Base-by-base conservation (phyloP, 2,888 invertebrate species). In the Sinohyriopsis cumingii region DNA sequence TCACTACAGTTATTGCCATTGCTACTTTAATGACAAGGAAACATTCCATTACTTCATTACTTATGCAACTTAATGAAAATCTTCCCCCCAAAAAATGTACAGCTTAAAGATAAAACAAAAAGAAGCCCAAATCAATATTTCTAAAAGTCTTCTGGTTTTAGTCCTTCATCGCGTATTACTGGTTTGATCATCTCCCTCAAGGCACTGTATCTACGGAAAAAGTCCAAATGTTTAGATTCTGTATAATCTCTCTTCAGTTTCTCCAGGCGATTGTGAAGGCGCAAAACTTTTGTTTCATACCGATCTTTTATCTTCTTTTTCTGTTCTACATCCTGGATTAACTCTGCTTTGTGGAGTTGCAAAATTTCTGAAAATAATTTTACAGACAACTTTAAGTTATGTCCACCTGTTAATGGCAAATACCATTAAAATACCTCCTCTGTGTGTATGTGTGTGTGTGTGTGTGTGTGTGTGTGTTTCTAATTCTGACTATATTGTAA, bases 181-280 rank as follows among this genome's bases (percentile, higher is more conserved):
- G 75, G 77, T 62, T 97, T 97, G 88, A 98, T 97, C 96, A 98
- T 97, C 90, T 96, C 96, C 91, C 98, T 98, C 83, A 98, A 93
- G 93, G 97, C 95, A 71, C 95, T 95, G 92, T 98, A 98, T 65
- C 98, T 94, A 45, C 97, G 95, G 87, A 97, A 94, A 91, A 97
- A 95, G 79, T 97, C 97, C 91, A 96, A 96, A 87, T 96, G 93
- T 91, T 97, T 97, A 69, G 96, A 95, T 90, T 95, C 95, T 86
- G 94, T 94, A 91, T 97, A 98, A 87, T 96, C 96, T 93, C 95
- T 68, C 54, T 78, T 75, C 33, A 88, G 79, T 64, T 85, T 85
- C n/a, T 83, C 85, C 28, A 88, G 65, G 7, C 77, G 67, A 61
- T 77, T 77, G 60, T 71, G 71, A 15, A 77, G 68, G 19, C 77